Evolutionary conservation across 1,140 invertebrate species (phyloP).

Genomic region (Elysia chlorotica): DNA sequence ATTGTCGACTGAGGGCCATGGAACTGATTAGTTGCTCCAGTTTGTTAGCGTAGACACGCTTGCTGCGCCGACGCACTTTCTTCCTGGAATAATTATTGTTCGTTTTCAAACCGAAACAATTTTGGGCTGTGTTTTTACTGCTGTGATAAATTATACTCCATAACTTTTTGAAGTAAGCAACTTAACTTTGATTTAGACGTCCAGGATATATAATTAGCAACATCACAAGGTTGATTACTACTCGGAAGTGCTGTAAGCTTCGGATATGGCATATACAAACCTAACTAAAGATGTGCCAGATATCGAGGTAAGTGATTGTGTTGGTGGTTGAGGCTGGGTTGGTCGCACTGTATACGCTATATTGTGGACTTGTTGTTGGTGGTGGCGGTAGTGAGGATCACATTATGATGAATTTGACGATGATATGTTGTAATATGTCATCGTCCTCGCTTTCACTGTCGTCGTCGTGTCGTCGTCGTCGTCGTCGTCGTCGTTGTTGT

Average conservation of each 20-base stretch:
- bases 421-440: background rate
- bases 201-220: background rate
- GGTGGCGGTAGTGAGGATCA: background rate
- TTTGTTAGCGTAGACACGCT: too few species aligned
- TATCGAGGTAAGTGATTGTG: constrained; percentile 5
- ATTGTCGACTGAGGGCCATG: too few species aligned
- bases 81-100: background rate
- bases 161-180: background rate
- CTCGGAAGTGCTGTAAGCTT: too few species aligned
- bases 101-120: background rate
- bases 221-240: too few species aligned
- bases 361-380: background rate
- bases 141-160: background rate
- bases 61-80: too few species aligned
- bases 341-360: background rate
- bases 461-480: background rate
- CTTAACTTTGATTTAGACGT: background rate
- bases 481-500: background rate
- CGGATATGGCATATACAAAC: constrained; percentile 8
- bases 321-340: background rate
- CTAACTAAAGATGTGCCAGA: constrained; percentile 5
- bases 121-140: background rate
- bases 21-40: too few species aligned
- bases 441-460: background rate
- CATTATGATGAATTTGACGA: background rate